Percentiles rank a stretch among this genome's conserved stretches.
These are phyloP conservation scores for Chloropsis cyanopogon DNA, from an alignment of 2,113 vertebrate species.

Conservation along the genomic window DNA sequence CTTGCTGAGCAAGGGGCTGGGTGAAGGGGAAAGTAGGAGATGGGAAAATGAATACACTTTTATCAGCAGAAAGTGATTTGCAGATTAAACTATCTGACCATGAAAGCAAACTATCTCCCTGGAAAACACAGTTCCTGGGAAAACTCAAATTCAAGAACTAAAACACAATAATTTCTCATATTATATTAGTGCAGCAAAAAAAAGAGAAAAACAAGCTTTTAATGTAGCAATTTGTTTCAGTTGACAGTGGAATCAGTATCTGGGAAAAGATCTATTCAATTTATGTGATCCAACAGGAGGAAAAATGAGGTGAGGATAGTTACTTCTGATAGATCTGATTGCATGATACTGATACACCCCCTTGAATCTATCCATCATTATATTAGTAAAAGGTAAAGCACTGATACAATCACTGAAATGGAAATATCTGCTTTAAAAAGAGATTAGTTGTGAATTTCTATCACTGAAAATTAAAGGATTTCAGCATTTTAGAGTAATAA, in stretches of 20 bases:
- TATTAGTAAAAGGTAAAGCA: background rate
- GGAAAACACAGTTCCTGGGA: background rate
- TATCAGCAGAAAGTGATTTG: background rate
- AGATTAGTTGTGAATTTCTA: background rate
- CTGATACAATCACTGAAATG: background rate
- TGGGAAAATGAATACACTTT: background rate
- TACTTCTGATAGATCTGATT: background rate
- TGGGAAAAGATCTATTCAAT: background rate
- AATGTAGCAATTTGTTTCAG: background rate
- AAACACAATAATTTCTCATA: background rate
- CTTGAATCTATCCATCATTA: background rate
- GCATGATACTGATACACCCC: background rate
- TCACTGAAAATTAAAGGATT: background rate
- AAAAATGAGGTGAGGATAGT: background rate
- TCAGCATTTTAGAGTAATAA: background rate
- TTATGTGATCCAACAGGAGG: background rate
- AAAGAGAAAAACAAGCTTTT: background rate
- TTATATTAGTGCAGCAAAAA: background rate
- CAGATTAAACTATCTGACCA: background rate
- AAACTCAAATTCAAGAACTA: background rate
- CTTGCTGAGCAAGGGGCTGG: background rate
- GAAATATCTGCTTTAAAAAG: background rate
- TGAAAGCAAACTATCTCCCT: background rate
- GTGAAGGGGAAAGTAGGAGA: background rate
- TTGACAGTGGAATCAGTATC: background rate